Base-by-base conservation (phyloP, 2,113 vertebrate genomes). In the pig (Sus scrofa) region DNA sequence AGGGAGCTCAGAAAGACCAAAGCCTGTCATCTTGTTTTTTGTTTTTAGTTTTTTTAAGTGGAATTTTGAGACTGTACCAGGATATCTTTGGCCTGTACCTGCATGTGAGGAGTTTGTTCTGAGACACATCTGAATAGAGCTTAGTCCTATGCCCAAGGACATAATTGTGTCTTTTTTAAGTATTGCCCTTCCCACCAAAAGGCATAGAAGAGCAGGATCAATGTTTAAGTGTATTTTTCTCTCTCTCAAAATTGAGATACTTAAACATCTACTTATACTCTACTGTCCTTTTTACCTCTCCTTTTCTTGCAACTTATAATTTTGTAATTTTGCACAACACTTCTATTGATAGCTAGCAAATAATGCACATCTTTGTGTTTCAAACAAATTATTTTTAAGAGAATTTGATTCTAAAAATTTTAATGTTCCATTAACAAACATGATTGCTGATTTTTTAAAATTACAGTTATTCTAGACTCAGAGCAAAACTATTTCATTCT, bases 361-460 rank as follows among this genome's bases (percentile, higher is more conserved):
- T 77, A 39, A 73, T 13, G 0, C 5, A 10, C 56, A 44, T 11
- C 56, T 95, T 91, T 52, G 54, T 91, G 34, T 68, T 94, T 86
- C 12, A 94, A 86, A 89, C 78, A 90, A 90, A n/a, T 78, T 74
- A 83, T 26, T 89, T 92, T 96, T 63, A 89, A 88, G 56, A 15
- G 16, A 30, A 32, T 27, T 89, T 78, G 2, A 83, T 92, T 91
- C 22, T 89, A 83, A 89, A 95, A 90, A 10, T 67, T 85, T 75
- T 15, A 70, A 65, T 78, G 39, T 96, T 74, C 63, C 27, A 87
- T 82, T 96, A 4, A 44, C 71, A 95, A 93, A 83, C 4, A 30
- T 6, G 58, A 58, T 71, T 20, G 9, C 32, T 97, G 56, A 77
- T 87, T 65, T 86, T 96, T 88, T 20, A 20, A 54, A 77, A 78